A percentile compares a stretch with the other conserved stretches of the same genome.
These are phyloP conservation scores for Platyura marginata DNA, from an alignment of 1,140 invertebrate genomes.

Conservation along the genomic window DNA sequence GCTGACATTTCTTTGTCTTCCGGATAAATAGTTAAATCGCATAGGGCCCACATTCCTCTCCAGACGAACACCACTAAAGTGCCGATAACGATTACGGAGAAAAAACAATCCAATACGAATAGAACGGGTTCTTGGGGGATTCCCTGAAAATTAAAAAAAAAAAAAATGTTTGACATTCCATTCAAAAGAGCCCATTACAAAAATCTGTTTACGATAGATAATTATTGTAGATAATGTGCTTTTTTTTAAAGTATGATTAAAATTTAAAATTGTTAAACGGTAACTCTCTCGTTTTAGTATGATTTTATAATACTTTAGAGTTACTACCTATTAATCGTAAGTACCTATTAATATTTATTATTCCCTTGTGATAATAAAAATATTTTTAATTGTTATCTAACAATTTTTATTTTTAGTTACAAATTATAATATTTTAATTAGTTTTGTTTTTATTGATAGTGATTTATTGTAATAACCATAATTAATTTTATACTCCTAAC, in stretches of 20 bases:
- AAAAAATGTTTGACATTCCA: constrained; percentile 5
- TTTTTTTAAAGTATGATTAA: background rate
- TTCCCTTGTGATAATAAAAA: no score
- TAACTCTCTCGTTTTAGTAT: background rate
- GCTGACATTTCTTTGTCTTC: constrained; percentile 36
- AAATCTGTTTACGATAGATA: no score
- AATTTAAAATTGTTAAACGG: background rate
- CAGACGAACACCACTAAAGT: constrained; percentile 73
- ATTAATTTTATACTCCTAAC: no score
- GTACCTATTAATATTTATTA: no score
- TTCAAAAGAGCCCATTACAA: background rate
- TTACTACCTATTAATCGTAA: background rate
- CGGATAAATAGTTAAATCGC: constrained; percentile 62
- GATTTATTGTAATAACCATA: no score
- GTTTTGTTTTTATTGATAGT: no score
- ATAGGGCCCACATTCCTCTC: constrained; percentile 63
- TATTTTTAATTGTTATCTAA: no score
- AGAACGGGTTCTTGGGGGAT: constrained; percentile 40
- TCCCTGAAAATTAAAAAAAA: constrained; percentile 33
- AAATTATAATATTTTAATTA: no score
- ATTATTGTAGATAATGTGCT: no score
- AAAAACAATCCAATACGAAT: constrained; percentile 67
- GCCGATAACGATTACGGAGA: constrained; percentile 66
- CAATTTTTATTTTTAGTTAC: no score
- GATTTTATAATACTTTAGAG: background rate